Base-by-base conservation (phyloP, 1,140 invertebrate species). In the Asobara japonica region DNA sequence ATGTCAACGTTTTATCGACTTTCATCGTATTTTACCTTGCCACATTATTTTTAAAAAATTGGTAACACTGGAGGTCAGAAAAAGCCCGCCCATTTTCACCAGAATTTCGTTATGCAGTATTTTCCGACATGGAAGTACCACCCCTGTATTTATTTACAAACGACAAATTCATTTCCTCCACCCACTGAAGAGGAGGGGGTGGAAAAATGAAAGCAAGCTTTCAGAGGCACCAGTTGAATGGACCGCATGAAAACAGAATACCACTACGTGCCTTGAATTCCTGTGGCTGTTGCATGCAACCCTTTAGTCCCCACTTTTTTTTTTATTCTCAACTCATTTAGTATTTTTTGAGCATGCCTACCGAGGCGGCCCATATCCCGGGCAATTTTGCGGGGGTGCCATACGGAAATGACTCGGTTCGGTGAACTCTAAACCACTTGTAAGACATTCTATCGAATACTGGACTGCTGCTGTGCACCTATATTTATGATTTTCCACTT, bases 251-350 rank as follows among this genome's bases (percentile, higher is more conserved):
- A 66, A 66, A 45, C 64, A 38, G 38, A 66, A 66, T 10, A 27
- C 64, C 38, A 20, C 18, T 66, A 66, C 64, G 64, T 66, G 64
- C 33, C 31, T 38, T 7, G 64, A 66, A 66, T 66, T 66, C 64
- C 38, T 38, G 33, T 66, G 22, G 22, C 33, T 41, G 33, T 66
- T n/a, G 13, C 31, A 41, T 38, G 31, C 33, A 66, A 38, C 25
- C 38, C 38, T 38, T 66, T 66, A 10, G 27, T 22, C 27, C 25
- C 7, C 20, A 22, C 22, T 66, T 38, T 18, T 66, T 65, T 7
- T 25, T 38, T 66, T 25, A 41, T 36, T 33, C 11, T n/a, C 22
- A n/a, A 16, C 38, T 65, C 29, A 25, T 66, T 25, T 66, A 22
- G 6, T 4, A 25, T 38, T 66, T 45, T 45, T 45, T 45, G 10